These are phyloP conservation scores for Spodoptera frugiperda DNA, from an alignment of 1,140 invertebrate genomes.

Conservation along the genomic window DNA sequence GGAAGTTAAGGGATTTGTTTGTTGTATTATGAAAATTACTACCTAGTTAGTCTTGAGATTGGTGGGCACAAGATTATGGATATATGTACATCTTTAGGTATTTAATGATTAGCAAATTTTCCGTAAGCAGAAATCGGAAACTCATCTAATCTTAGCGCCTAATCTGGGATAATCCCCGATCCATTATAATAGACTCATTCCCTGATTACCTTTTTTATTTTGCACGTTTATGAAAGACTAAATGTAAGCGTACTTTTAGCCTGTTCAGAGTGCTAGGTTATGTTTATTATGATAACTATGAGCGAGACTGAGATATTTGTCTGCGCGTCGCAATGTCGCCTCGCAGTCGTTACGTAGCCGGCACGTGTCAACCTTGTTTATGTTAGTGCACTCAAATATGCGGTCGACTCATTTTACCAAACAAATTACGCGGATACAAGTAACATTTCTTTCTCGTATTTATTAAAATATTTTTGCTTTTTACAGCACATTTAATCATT, in stretches of 20 bases:
- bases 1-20: slow-evolving; percentile 3
- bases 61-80: too few relatives aligned
- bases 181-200: too few relatives aligned
- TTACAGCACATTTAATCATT: background rate
- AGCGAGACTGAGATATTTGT: slow-evolving; percentile 21
- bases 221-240: too few relatives aligned
- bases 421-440: slow-evolving; percentile 4
- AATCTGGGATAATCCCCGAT: too few relatives aligned
- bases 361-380: slow-evolving; percentile 4
- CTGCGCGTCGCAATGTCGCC: slow-evolving; percentile 19
- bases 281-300: slow-evolving; percentile 7
- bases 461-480: slow-evolving; percentile 7
- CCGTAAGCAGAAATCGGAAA: too few relatives aligned
- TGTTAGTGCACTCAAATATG: slow-evolving; percentile 25
- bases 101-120: too few relatives aligned
- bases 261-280: too few relatives aligned
- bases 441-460: background rate
- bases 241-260: too few relatives aligned
- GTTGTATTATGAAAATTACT: background rate
- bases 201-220: too few relatives aligned
- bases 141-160: too few relatives aligned
- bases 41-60: too few relatives aligned
- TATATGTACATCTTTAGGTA: too few relatives aligned
- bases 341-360: slow-evolving; percentile 13
- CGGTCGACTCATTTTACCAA: background rate